A percentile compares a stretch with the other conserved stretches of the same genome.
Evolutionary conservation across 2,113 vertebrate genomes (phyloP).

Genomic region (Grantiella picta): DNA sequence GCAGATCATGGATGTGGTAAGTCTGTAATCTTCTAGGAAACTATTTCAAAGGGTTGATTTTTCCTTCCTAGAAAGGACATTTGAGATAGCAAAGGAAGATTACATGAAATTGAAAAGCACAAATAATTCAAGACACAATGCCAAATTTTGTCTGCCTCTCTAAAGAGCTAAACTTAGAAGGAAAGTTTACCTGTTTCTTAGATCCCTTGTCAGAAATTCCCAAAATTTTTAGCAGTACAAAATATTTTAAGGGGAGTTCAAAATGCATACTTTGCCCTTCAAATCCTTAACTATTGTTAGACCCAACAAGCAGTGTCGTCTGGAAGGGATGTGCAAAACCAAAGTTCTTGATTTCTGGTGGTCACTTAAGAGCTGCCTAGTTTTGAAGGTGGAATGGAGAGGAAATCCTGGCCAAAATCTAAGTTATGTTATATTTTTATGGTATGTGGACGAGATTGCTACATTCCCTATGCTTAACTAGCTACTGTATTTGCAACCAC

Average conservation of each 20-base stretch:
- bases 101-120: background rate
- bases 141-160: background rate
- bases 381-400: background rate
- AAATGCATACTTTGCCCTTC: background rate
- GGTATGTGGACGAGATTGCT: background rate
- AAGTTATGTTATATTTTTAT: background rate
- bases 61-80: background rate
- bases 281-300: background rate
- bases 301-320: background rate
- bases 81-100: background rate
- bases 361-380: background rate
- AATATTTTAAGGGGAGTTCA: background rate
- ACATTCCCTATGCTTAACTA: background rate
- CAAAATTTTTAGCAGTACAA: background rate
- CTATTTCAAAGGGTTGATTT: background rate
- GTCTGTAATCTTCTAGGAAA: conserved; percentile 20
- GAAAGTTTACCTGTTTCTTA: background rate
- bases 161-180: background rate
- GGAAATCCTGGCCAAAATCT: background rate
- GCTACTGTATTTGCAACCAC: background rate
- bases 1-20: conserved; percentile 97
- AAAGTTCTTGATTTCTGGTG: background rate
- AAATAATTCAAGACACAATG: background rate
- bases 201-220: background rate
- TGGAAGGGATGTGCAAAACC: background rate